Base-by-base conservation (phyloP, 1,140 invertebrate species). In the Drosophila nannoptera region DNA sequence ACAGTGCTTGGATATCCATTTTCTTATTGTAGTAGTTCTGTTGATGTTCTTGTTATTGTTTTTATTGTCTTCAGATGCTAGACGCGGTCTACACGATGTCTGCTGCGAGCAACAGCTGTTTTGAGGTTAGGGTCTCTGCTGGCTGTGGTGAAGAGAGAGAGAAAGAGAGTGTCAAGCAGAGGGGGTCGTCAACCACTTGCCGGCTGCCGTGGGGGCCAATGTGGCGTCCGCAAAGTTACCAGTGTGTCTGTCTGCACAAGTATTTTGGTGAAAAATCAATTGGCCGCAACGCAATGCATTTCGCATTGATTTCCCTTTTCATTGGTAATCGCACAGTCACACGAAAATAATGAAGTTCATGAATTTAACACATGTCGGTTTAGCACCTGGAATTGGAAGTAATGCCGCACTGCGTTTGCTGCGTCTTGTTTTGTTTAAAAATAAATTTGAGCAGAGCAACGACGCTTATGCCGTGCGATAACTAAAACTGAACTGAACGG, bases 1-100 rank as follows among this genome's bases (percentile, higher is more conserved):
- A 63, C 52, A 89, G 69, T 36, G 84, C 68, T 43, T 89, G 81
- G 53, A 88, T 87, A 53, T 78, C 82, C 86, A 87, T 89, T 49
- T 61, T 61, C 32, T 48, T 12, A 42, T 58, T 16, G 53, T 7
- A 33, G 7, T 60, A 69, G 12, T 16, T 58, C 14, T 48, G 50
- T 38, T 56, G 53, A 43, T 46, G 14, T n/a, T 22, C 16, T 50
- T 53, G 35, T 58, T 60, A 49, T 52, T 64, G 29, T 45, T 33
- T 4, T 53, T 53, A 11, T 29, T 29, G 7, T 29, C 45, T 46
- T 29, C 9, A 22, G 22, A 22, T 22, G 45, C 45, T 52, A 6
- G 45, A 40, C 52, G 46, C 36, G 40, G 22, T 62, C 35, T 42
- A 40, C 40, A 52, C 69, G 43, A 55, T 68, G 45, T 36, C 16